These are phyloP conservation scores for Agapostemon virescens DNA, from an alignment of 2,888 invertebrate genomes.

Conservation along the genomic window DNA sequence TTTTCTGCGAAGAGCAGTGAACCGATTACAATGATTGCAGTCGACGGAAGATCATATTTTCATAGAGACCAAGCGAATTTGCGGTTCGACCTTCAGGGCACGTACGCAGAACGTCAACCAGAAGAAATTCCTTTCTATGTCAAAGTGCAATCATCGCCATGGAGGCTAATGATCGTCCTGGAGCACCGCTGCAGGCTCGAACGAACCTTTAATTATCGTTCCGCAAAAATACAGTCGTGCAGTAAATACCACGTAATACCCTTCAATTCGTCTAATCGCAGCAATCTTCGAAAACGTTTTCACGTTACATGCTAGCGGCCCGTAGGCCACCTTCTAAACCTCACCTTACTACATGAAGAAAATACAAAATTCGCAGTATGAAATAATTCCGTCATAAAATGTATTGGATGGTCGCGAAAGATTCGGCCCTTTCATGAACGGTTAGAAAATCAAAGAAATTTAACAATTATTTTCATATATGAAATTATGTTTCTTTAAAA, in stretches of 20 bases:
- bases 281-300: constrained; percentile 33
- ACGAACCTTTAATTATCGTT: constrained; percentile 42
- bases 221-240: constrained; percentile 18
- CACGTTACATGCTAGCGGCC: constrained; percentile 15
- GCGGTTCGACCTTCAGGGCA: neutral
- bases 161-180: constrained; percentile 2
- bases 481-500: no score
- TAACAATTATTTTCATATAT: no score
- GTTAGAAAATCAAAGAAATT: no score
- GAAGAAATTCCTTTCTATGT: constrained; percentile 18
- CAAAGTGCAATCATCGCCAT: constrained; percentile 29
- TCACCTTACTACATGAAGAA: neutral
- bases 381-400: neutral
- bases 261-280: constrained; percentile 32
- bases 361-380: neutral
- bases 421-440: neutral
- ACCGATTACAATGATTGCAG: neutral
- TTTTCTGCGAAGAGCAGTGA: neutral
- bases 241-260: constrained; percentile 28
- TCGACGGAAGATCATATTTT: neutral
- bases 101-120: neutral
- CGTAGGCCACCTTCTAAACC: constrained; percentile 2
- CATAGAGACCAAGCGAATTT: neutral
- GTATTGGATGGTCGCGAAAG: neutral
- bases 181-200: neutral